Base-by-base conservation (phyloP, 2,888 invertebrate genomes). In the Cyaniris semiargus region DNA sequence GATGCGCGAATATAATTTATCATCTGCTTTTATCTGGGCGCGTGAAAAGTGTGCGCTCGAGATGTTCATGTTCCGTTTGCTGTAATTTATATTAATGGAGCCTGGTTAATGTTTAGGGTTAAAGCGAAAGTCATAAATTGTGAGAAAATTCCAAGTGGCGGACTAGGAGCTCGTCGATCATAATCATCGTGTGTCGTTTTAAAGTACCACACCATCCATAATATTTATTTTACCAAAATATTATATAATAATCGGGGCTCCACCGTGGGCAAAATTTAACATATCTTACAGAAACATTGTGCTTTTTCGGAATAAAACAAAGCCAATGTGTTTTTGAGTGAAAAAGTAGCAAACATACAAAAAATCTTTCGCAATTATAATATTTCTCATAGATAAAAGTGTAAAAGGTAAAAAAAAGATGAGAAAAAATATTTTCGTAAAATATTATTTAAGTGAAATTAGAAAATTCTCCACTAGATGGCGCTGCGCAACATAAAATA, bases 41-140 rank as follows among this genome's bases (percentile, higher is more conserved):
- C 74, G 53, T 53, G 74, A 74, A 74, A 74, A 74, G 48, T 72
- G 48, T 66, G 66, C 58, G 58, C 21, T 21, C n/a, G 27, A 66
- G 66, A 27, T 27, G 66, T 31, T 66, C 66, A 60, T 23, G 60
- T 60, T 60, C 21, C 66, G 66, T 27, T 66, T 66, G 5, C 27
- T 31, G 66, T 66, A 66, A 66, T 66, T 66, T 66, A 27, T 66
- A 66, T 66, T 27, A 66, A 66, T 66, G 66, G 27, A 6, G 66
- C 15, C 66, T 66, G 27, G 66, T 66, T 66, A 31, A 66, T 66
- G 66, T 27, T 66, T 27, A 66, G 66, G 27, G 66, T 31, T 66
- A 31, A 66, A 66, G 27, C 27, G 15, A 7, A 23, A 60, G 23
- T 66, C 66, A 31, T 66, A 60, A 60, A 66, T 66, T 66, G 5